A percentile compares a stretch with the other conserved stretches of the same genome.
Conservation (phyloP, 2,113 vertebrate species). For the Austrofundulus limnaeus region DNA sequence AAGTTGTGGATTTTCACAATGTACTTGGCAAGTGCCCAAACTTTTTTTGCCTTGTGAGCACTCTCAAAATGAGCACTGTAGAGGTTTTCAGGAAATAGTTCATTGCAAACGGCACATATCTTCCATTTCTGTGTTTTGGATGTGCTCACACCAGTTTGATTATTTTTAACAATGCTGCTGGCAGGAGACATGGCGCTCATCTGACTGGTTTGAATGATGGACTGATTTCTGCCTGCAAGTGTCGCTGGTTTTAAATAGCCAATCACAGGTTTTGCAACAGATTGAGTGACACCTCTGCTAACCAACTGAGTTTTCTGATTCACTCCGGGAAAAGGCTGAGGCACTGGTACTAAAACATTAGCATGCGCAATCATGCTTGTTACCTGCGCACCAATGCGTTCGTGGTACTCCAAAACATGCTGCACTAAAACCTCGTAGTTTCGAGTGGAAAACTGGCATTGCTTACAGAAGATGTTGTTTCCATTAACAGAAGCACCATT, state of each 20-base stretch:
- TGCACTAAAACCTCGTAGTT: slow-evolving; percentile 96
- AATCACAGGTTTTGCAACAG: slow-evolving; percentile 86
- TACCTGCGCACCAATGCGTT: slow-evolving; percentile 94
- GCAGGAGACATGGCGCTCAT: slow-evolving; percentile 78
- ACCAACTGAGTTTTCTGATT: slow-evolving; percentile 82
- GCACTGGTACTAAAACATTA: slow-evolving; percentile 85
- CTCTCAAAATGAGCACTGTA: slow-evolving; percentile 96
- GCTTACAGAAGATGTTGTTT: slow-evolving; percentile 91
- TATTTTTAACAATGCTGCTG: slow-evolving; percentile 57
- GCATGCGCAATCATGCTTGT: slow-evolving; percentile 98
- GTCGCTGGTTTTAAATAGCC: slow-evolving; percentile 88
- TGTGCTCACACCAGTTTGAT: slow-evolving; percentile 70
- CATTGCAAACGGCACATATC: slow-evolving; percentile 97
- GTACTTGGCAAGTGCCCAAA: slow-evolving; percentile 95
- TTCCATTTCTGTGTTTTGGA: slow-evolving; percentile 98
- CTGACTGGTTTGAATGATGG: slow-evolving; percentile 74
- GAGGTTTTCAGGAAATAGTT: slow-evolving; percentile 95
- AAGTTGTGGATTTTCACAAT: slow-evolving; percentile 99
- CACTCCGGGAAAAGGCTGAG: slow-evolving; percentile 81
- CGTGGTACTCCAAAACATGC: slow-evolving; percentile 96
- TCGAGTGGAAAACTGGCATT: slow-evolving; percentile 94
- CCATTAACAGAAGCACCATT: slow-evolving; percentile 85
- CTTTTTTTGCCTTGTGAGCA: slow-evolving; percentile 96
- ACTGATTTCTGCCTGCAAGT: slow-evolving; percentile 79
- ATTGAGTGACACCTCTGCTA: slow-evolving; percentile 81